Conservation (phyloP, 1,140 invertebrate genomes). For the Megathymus violae region DNA sequence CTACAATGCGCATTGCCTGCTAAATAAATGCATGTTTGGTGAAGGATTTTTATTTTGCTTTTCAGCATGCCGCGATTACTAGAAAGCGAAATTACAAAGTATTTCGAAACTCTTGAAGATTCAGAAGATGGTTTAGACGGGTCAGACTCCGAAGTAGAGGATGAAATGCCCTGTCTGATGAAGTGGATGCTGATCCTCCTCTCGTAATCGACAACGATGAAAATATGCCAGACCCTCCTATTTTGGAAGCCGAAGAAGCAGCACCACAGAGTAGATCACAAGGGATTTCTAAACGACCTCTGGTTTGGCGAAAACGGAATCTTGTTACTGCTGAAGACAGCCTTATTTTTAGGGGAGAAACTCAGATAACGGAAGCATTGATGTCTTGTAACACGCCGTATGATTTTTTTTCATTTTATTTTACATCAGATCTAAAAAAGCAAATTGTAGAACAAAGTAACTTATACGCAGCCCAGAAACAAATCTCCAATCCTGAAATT, state of each 20-base stretch:
- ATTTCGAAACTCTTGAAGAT: constrained; percentile 56
- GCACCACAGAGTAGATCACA: constrained; percentile 49
- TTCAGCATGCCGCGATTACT: constrained; percentile 53
- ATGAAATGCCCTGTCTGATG: constrained; percentile 51
- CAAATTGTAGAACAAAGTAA: constrained; percentile 42
- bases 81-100: constrained; percentile 56
- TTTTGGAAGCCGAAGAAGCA: constrained; percentile 51
- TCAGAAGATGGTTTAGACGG: constrained; percentile 52
- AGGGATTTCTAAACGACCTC: constrained; percentile 50
- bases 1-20: constrained; percentile 44
- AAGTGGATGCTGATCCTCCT: constrained; percentile 56
- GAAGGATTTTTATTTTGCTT: constrained; percentile 49
- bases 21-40: constrained; percentile 44
- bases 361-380: constrained; percentile 43
- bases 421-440: constrained; percentile 46
- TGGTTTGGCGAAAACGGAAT: constrained; percentile 50
- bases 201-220: constrained; percentile 52
- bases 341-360: constrained; percentile 31
- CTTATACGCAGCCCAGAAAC: constrained; percentile 42
- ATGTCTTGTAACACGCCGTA: constrained; percentile 11
- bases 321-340: constrained; percentile 51
- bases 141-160: constrained; percentile 46
- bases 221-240: constrained; percentile 56
- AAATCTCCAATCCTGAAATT: constrained; percentile 41
- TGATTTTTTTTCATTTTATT: constrained; percentile 47